Percentiles rank a stretch among this genome's conserved stretches.
Conservation (phyloP, 2,113 vertebrate genomes). For the Pandion haliaetus region DNA sequence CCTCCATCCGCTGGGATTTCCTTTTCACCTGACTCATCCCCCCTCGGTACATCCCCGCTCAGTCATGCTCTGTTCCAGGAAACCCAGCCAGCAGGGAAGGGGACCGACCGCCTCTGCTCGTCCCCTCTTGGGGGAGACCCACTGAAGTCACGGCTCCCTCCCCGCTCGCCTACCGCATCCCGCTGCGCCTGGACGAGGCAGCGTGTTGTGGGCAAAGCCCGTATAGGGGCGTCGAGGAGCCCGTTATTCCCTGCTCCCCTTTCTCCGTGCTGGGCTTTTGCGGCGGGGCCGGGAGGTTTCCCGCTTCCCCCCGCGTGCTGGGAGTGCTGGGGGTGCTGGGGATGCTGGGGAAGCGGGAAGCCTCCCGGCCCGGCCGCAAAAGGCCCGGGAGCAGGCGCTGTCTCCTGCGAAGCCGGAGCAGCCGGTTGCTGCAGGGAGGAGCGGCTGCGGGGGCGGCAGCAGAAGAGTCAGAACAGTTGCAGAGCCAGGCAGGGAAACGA, state of each 20-base stretch:
- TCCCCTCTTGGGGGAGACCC: neutral
- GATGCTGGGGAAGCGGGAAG: neutral
- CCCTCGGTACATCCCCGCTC: neutral
- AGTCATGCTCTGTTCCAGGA: constrained; percentile 1
- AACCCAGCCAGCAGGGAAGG: neutral
- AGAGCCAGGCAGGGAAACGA: constrained; percentile 40
- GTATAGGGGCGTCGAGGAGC: rapidly evolving
- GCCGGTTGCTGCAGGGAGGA: constrained; percentile 41
- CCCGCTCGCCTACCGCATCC: neutral
- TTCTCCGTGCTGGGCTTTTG: neutral
- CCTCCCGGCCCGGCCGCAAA: neutral
- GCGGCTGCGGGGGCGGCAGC: neutral
- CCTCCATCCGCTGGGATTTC: constrained; percentile 44
- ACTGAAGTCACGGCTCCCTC: neutral
- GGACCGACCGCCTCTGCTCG: neutral
- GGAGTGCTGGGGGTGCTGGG: too few relatives aligned
- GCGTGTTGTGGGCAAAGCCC: neutral
- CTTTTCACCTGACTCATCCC: constrained; percentile 51
- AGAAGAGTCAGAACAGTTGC: constrained; percentile 8
- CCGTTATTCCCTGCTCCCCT: neutral
- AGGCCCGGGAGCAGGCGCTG: neutral
- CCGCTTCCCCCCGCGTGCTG: neutral
- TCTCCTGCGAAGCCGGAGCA: neutral
- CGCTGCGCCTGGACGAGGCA: neutral
- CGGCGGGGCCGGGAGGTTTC: neutral